Base-by-base conservation (phyloP, 2,113 vertebrate species). In the Dicentrarchus labrax region DNA sequence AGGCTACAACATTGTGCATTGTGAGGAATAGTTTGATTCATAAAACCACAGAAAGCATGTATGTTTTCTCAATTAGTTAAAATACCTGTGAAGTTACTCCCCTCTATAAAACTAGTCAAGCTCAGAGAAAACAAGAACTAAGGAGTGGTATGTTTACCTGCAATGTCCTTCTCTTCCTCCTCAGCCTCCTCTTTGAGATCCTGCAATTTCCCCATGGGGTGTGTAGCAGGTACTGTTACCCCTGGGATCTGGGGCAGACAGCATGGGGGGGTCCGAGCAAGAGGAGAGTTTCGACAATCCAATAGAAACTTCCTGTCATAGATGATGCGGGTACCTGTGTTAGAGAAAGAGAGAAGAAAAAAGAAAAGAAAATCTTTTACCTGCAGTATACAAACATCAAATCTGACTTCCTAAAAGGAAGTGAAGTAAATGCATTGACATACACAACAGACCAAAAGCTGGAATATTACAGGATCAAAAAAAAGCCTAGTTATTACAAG, bases 271-370 rank as follows among this genome's bases (percentile, higher is more conserved):
- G 96, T 99, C 85, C 94, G 94, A 67, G 96, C 97, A 70, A 95
- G 94, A 83, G 97, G 96, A 6, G 97, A 99, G 94, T 96, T 99
- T 90, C 97, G 96, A 92, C 97, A 98, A 83, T 98, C 97, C 93
- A 98, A 93, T 89, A 98, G 95, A 93, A 98, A 99, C 93, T 98
- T 99, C 92, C 93, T 96, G 95, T 97, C 97, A 76, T 98, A 99
- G 93, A 96, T 98, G 94, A 97, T 99, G 87, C 87, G 96, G 78
- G 97, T 98, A 87, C 97, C 98, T 96, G 85, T 45, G 80, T 76
- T 64, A 12, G 21, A 51, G 30, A 22, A 9, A 53, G 0, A 60
- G 30, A 8, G 22, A 7, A 4, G 39, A n/a, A n/a, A 1, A 47
- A 47, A 30, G 30, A 24, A 6, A 10, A 38, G 0, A 51, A 51